Conservation (phyloP, 2,113 vertebrate species). For the Trogon melanurus region DNA sequence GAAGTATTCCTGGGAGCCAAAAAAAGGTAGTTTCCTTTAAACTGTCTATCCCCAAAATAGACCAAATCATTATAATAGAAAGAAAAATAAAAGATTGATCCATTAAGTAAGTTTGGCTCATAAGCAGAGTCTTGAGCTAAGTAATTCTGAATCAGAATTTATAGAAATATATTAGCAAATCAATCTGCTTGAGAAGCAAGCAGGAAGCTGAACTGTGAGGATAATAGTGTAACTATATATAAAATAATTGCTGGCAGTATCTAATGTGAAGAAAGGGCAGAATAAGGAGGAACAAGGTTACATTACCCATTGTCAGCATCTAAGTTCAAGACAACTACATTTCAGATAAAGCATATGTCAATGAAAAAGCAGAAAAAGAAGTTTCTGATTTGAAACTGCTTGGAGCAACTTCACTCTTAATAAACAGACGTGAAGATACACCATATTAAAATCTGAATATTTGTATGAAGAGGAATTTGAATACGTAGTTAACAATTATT, state of each 20-base stretch:
- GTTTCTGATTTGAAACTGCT: not conserved
- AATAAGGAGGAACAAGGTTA: not conserved
- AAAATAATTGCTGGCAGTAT: not conserved
- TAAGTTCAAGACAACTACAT: not conserved
- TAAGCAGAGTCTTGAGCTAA: not conserved
- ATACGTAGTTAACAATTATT: not conserved
- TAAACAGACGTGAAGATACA: not conserved
- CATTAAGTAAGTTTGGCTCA: not conserved
- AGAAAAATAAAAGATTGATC: not conserved
- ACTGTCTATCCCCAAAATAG: not conserved
- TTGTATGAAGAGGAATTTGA: not conserved
- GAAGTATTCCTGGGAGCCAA: not conserved
- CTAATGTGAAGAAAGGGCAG: not conserved
- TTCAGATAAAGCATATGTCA: not conserved
- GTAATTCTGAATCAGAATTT: not conserved
- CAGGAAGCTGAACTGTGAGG: not conserved
- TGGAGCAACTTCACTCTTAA: not conserved
- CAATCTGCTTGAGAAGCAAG: not conserved
- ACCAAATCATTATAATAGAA: not conserved
- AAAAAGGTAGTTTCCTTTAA: not conserved
- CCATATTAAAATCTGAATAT: not conserved
- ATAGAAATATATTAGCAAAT: not conserved
- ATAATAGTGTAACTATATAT: not conserved
- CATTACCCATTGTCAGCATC: not conserved
- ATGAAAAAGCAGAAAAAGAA: not conserved